Base-by-base conservation (phyloP, 2,888 invertebrate species). In the Lepidocyrtinus sp. region DNA sequence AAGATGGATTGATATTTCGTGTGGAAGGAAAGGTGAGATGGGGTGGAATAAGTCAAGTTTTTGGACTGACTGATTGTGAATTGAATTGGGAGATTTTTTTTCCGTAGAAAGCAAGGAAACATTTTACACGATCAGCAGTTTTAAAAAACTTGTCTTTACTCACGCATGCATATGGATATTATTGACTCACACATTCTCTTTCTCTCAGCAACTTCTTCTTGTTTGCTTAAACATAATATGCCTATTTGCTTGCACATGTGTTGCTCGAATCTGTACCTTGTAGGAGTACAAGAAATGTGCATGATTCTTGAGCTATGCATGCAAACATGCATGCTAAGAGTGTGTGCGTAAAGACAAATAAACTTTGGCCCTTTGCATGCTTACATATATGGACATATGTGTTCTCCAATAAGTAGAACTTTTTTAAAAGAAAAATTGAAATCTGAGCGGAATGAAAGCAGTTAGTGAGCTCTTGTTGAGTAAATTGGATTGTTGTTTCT, bases 1-100 rank as follows among this genome's bases (percentile, higher is more conserved):
- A 82, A 82, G 82, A 82, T 82, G 83, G 84, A 85, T 85, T 82
- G 84, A 81, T 81, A 82, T 84, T 84, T 85, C 83, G 85, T 85
- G 84, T 85, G 85, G 82, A 79, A 78, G 72, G 78, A 75, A 79
- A 79, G 79, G 79, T 79, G 79, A 79, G 74, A 78, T 69, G 72
- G 78, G 78, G 78, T 67, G 72, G 79, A 70, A 65, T 63, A 74
- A 75, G 74, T 79, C 70, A 79, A 79, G 74, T 70, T n/a, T n/a
- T 36, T 62, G 78, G 50, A 62, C 67, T 46, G 36, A 36, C 36
- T 36, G 36, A 36, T 36, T 36, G 36, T 36, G 77, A 72, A 67
- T 77, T 77, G 61, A 72, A 71, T 76, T 61, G 61, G 22, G 50
- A 75, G n/a, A 19, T 62, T 45, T 62, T 73, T 26, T 72, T 77